phyloP scores from a whole-genome alignment of 35 echinoderm and acorn worm genomes.

The Strongylocentrotus purpuratus region DNA sequence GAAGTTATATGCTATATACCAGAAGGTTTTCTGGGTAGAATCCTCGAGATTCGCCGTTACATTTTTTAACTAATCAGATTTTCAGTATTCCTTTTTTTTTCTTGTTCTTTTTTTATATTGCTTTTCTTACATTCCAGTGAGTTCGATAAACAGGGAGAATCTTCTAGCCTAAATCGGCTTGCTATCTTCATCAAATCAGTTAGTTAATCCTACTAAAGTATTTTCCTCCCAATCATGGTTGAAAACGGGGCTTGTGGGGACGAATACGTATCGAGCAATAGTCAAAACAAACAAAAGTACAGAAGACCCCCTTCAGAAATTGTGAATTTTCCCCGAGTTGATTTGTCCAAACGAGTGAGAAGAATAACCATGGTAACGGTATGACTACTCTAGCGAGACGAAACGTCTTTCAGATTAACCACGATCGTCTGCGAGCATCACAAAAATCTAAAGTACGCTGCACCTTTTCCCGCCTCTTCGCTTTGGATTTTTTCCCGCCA shows the following conservation, averaged over 20 bases:
- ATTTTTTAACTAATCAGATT: no score
- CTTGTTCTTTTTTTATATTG: no score
- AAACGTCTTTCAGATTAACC: slow-evolving; percentile 33
- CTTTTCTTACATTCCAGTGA: no score
- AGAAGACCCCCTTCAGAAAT: slow-evolving; percentile 19
- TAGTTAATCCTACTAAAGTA: not conserved
- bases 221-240: not conserved
- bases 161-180: not conserved
- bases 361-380: slow-evolving; percentile 26
- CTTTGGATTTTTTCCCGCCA: not conserved
- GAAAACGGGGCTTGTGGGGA: not conserved
- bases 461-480: not conserved
- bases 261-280: not conserved
- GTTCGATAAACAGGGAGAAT: no score
- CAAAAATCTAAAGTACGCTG: not conserved
- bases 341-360: slow-evolving; percentile 27
- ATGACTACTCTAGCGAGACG: slow-evolving; percentile 40
- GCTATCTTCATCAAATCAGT: not conserved
- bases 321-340: not conserved
- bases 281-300: slow-evolving; percentile 34
- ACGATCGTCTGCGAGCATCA: slow-evolving; percentile 5
- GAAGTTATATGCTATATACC: no score
- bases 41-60: no score
- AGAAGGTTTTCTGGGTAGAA: no score
- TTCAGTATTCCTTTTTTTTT: no score